A percentile compares a stretch with the other conserved stretches of the same genome.
phyloP scores from a whole-genome alignment of 1,140 invertebrate species.

The Microplitis mediator region DNA sequence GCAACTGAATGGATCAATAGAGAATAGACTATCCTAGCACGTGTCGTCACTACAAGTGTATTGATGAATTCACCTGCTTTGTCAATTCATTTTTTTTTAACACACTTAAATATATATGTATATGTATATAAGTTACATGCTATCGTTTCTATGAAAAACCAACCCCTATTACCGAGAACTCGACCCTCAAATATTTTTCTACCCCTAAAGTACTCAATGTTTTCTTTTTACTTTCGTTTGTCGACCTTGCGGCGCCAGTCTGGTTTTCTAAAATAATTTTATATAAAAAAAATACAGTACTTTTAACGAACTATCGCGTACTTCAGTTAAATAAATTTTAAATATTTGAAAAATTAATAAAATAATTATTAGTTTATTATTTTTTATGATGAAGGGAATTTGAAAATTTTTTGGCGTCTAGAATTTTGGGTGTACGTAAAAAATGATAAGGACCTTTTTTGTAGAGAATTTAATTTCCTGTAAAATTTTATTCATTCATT shows the following conservation, averaged over 20 bases:
- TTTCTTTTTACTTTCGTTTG: neutral
- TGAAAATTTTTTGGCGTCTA: too few species aligned
- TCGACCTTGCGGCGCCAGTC: conserved; percentile 1
- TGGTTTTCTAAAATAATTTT: neutral
- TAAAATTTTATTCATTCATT: too few species aligned
- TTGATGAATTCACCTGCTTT: conserved; percentile 2
- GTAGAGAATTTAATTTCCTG: too few species aligned
- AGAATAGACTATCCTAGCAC: conserved; percentile 3
- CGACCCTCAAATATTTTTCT: neutral
- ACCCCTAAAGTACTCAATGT: neutral
- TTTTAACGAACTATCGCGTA: neutral
- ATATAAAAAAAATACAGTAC: neutral
- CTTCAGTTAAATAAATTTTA: neutral
- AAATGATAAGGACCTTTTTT: too few species aligned
- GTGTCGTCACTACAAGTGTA: conserved; percentile 11
- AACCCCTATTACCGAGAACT: neutral
- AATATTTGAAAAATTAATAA: neutral
- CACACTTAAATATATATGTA: neutral
- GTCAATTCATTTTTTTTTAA: too few species aligned
- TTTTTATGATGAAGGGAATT: too few species aligned
- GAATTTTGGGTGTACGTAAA: too few species aligned
- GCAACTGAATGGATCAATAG: conserved; percentile 26
- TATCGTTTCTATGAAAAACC: neutral
- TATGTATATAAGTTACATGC: neutral
- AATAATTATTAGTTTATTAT: too few species aligned